A percentile compares a stretch with the other conserved stretches of the same genome.
These are phyloP conservation scores for Metallyticus violacea DNA, from an alignment of 2,888 invertebrate species.

Conservation along the genomic window DNA sequence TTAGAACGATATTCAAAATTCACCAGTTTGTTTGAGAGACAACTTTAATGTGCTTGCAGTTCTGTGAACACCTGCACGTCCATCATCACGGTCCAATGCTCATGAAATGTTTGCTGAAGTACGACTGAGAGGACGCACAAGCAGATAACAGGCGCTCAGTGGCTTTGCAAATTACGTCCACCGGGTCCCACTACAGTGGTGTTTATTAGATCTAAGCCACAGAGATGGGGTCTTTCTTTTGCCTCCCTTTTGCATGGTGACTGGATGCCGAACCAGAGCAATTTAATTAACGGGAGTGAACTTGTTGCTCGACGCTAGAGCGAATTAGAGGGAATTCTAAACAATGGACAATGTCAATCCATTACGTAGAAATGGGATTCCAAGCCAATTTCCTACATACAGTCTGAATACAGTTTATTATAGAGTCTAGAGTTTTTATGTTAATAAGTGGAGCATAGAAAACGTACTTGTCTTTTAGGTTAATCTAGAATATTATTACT, in stretches of 20 bases:
- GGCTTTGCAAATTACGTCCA: neutral
- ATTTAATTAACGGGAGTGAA: neutral
- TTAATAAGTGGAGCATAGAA: too few species aligned
- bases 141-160: neutral
- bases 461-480: too few species aligned
- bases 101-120: neutral
- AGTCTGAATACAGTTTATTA: too few species aligned
- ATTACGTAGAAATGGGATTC: neutral
- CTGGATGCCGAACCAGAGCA: neutral
- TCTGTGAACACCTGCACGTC: too few species aligned
- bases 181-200: neutral
- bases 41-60: too few species aligned
- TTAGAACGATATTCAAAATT: too few species aligned
- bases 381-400: too few species aligned
- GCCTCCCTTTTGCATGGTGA: neutral
- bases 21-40: too few species aligned
- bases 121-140: neutral
- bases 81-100: neutral
- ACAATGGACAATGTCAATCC: neutral
- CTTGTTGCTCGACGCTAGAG: neutral
- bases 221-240: neutral
- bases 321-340: neutral
- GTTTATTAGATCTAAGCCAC: neutral
- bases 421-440: too few species aligned
- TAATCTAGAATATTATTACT: too few species aligned